These are phyloP conservation scores for Leptothorax acervorum DNA, from an alignment of 2,888 invertebrate genomes.

Conservation along the genomic window DNA sequence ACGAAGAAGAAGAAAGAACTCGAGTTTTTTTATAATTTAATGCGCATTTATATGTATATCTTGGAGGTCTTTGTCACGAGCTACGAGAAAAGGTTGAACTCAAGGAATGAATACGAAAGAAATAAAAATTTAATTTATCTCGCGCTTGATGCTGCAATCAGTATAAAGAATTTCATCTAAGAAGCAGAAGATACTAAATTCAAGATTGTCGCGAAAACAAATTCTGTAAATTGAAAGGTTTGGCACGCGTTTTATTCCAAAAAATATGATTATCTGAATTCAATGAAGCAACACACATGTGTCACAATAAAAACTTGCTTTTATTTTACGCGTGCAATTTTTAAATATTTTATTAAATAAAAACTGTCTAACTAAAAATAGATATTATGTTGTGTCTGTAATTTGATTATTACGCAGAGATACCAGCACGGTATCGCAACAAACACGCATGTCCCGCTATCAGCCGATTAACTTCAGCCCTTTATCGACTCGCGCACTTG, in stretches of 20 bases:
- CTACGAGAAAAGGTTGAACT: neutral
- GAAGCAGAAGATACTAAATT: neutral
- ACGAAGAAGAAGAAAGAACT: neutral
- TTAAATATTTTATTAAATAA: constrained; percentile 4
- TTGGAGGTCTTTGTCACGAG: neutral
- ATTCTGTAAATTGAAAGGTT: neutral
- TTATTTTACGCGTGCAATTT: neutral
- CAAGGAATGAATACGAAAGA: neutral
- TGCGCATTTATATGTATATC: neutral
- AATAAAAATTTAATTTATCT: neutral
- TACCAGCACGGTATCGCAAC: too few species aligned
- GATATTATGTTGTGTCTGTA: neutral
- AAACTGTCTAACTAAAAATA: neutral
- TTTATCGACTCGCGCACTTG: constrained; percentile 5
- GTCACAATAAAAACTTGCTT: neutral
- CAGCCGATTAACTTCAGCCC: neutral
- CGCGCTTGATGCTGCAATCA: neutral
- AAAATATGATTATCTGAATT: neutral
- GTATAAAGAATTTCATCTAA: neutral
- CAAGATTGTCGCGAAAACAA: neutral
- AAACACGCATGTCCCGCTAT: neutral
- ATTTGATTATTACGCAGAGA: neutral
- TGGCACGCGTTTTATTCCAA: neutral
- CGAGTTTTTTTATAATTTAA: neutral
- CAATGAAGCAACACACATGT: neutral